Evolutionary conservation across 1,140 invertebrate genomes (phyloP).

Genomic region (Drosophila kohkoa): DNA sequence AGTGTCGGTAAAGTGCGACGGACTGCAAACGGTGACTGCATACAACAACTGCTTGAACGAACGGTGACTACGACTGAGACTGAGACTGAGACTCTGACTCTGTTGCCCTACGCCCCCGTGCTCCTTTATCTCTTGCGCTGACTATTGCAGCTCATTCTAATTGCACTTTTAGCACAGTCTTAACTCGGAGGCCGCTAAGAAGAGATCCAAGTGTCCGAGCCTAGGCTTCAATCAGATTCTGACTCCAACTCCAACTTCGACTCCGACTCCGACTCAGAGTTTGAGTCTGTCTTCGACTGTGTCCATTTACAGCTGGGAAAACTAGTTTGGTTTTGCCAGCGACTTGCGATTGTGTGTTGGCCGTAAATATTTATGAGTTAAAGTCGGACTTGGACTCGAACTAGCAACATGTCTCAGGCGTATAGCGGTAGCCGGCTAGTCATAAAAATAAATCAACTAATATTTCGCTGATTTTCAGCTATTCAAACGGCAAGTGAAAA

Average conservation of each 20-base stretch:
- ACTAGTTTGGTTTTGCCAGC: constrained; percentile 68
- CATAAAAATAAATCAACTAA: constrained; percentile 69
- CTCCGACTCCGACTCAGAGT: too few relatives aligned
- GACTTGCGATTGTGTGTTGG: constrained; percentile 52
- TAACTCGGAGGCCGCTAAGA: constrained; percentile 29
- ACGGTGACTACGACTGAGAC: too few relatives aligned
- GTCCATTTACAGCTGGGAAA: constrained; percentile 58
- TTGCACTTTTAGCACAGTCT: constrained; percentile 57
- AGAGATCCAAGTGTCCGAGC: constrained; percentile 9
- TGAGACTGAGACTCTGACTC: not conserved
- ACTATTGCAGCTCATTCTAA: constrained; percentile 62
- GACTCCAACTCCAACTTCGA: not conserved
- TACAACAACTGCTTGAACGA: constrained; percentile 10
- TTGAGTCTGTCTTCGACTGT: constrained; percentile 10
- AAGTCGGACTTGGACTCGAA: constrained; percentile 33
- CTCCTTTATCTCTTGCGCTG: constrained; percentile 8
- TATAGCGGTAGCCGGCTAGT: constrained; percentile 42
- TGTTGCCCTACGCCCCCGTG: constrained; percentile 60
- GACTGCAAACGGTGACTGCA: not conserved
- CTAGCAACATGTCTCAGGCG: constrained; percentile 43
- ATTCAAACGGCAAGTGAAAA: constrained; percentile 55
- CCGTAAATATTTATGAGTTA: constrained; percentile 71
- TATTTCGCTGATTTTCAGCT: constrained; percentile 70
- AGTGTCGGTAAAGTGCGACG: constrained; percentile 58
- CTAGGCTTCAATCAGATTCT: constrained; percentile 1